Percentiles rank a stretch among this genome's conserved stretches.
phyloP scores from a whole-genome alignment of 2,113 vertebrate genomes.

The Petromus typicus region DNA sequence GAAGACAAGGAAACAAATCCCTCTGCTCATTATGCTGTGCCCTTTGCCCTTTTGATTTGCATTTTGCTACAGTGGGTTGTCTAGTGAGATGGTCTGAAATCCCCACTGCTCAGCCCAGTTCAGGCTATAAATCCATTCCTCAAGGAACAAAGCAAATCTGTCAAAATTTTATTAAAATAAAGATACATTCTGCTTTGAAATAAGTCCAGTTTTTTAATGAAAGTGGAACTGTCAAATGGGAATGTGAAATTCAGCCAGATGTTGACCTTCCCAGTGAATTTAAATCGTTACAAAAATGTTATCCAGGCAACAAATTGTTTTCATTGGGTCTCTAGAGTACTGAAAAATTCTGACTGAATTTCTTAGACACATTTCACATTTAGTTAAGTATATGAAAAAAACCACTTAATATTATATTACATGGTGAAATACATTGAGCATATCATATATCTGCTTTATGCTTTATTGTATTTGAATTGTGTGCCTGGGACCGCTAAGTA shows the following conservation, averaged over 20 bases:
- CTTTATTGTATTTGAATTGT: background rate
- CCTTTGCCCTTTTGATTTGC: too few species aligned
- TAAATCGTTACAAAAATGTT: slow-evolving; percentile 32
- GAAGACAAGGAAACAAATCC: too few species aligned
- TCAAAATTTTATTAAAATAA: slow-evolving; percentile 40
- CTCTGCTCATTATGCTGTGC: too few species aligned
- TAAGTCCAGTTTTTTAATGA: slow-evolving; percentile 17
- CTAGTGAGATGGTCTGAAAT: too few species aligned
- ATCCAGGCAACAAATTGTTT: background rate
- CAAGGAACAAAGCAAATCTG: slow-evolving; percentile 7
- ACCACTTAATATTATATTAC: background rate
- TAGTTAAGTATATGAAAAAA: background rate
- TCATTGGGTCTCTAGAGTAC: background rate
- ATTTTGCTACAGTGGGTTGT: too few species aligned
- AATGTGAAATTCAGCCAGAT: slow-evolving; percentile 58
- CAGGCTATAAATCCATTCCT: slow-evolving; percentile 10
- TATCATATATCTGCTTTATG: background rate
- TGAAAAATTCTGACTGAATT: slow-evolving; percentile 46
- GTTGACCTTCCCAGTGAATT: slow-evolving; percentile 62
- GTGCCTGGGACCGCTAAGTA: background rate
- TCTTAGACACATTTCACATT: background rate
- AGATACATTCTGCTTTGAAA: slow-evolving; percentile 45
- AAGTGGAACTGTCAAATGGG: slow-evolving; percentile 29
- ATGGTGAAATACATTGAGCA: background rate
- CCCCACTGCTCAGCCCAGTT: slow-evolving; percentile 3